A percentile compares a stretch with the other conserved stretches of the same genome.
phyloP scores from a whole-genome alignment of 35 echinoderm and acorn worm genomes.

The Diadema setosum region DNA sequence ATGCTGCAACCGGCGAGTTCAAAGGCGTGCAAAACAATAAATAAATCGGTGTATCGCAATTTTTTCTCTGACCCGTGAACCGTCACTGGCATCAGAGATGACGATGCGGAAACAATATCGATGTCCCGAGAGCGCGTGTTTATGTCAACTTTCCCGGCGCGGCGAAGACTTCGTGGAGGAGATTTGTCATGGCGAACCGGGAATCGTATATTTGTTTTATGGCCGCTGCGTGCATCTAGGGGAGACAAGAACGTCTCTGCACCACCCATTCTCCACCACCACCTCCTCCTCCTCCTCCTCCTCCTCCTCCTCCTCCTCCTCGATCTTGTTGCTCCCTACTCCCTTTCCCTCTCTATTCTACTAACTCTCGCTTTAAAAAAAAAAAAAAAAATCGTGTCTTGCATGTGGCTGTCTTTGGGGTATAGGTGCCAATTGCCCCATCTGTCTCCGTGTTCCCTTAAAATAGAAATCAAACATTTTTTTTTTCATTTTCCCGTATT shows the following conservation, averaged over 20 bases:
- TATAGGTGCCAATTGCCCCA: too few relatives aligned
- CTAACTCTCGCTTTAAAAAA: background rate
- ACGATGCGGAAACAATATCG: background rate
- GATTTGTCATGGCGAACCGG: background rate
- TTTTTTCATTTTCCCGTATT: too few relatives aligned
- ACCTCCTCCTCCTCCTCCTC: background rate
- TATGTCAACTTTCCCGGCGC: background rate
- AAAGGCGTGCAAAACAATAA: conserved; percentile 7
- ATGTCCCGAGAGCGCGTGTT: background rate
- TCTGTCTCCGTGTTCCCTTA: background rate
- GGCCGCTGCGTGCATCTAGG: too few relatives aligned
- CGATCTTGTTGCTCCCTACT: too few relatives aligned
- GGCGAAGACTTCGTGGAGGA: background rate
- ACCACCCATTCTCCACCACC: background rate
- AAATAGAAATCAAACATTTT: too few relatives aligned
- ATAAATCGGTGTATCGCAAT: background rate
- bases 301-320: background rate
- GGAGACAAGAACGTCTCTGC: too few relatives aligned
- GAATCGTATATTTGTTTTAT: too few relatives aligned
- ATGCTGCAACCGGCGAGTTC: background rate
- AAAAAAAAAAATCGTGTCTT: too few relatives aligned
- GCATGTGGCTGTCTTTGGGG: too few relatives aligned
- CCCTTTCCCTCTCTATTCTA: background rate
- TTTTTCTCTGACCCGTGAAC: background rate
- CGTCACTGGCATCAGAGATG: background rate